Conservation (phyloP, 2,113 vertebrate species). For the Hippolais icterina region DNA sequence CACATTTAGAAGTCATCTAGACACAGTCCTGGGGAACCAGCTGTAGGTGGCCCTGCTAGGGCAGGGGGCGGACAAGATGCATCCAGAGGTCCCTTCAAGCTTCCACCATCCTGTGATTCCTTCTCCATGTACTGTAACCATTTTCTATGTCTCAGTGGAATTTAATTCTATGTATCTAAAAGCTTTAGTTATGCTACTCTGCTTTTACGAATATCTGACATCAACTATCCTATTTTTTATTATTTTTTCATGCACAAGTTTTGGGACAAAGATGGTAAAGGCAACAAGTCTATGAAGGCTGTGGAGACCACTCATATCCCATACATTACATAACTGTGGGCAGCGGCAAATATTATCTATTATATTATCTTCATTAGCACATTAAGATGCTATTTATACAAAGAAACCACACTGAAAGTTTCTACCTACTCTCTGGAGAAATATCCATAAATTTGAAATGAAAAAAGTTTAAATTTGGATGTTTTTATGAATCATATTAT, state of each 20-base stretch:
- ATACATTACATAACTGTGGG: neutral
- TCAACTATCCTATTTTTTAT: neutral
- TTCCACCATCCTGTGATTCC: neutral
- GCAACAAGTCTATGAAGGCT: neutral
- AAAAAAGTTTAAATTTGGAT: neutral
- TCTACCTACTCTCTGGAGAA: neutral
- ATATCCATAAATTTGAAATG: neutral
- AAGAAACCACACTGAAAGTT: neutral
- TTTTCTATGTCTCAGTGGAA: neutral
- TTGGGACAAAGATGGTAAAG: neutral
- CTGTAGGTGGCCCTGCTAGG: neutral
- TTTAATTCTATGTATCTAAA: neutral
- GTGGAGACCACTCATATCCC: neutral
- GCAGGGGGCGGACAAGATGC: neutral
- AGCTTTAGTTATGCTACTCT: neutral
- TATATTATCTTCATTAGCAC: neutral
- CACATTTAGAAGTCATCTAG: neutral
- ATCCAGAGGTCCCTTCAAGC: neutral
- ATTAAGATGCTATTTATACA: neutral
- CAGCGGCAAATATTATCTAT: neutral
- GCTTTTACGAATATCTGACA: neutral
- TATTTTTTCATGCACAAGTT: neutral
- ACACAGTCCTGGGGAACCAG: neutral
- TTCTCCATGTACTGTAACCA: neutral
- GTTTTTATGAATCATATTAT: neutral